Evolutionary conservation across 2,888 invertebrate genomes (phyloP).

Genomic region (Lamellibrachia satsuma): DNA sequence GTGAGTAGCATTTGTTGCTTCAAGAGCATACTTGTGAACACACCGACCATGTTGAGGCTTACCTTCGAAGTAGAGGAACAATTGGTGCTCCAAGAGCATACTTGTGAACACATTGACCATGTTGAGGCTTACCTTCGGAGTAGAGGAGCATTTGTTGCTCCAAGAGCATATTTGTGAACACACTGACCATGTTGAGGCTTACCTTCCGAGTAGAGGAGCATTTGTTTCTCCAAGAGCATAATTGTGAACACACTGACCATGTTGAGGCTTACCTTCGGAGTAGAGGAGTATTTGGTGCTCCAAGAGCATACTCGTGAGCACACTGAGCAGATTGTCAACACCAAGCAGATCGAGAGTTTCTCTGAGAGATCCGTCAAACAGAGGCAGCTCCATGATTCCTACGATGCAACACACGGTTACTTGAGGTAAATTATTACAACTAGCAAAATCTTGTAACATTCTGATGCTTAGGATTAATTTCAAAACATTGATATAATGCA

Average conservation of each 20-base stretch:
- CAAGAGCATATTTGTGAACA: slow-evolving; percentile 92
- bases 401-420: slow-evolving; percentile 35
- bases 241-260: slow-evolving; percentile 93
- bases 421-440: not conserved
- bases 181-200: slow-evolving; percentile 79
- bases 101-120: slow-evolving; percentile 93
- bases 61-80: slow-evolving; percentile 92
- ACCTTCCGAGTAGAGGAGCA: slow-evolving; percentile 91
- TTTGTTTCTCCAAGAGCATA: slow-evolving; percentile 94
- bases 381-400: slow-evolving; percentile 81
- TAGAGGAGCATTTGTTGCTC: slow-evolving; percentile 96
- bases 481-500: too few relatives aligned
- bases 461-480: too few relatives aligned
- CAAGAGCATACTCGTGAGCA: slow-evolving; percentile 92
- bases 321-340: slow-evolving; percentile 88
- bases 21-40: too few relatives aligned
- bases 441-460: too few relatives aligned
- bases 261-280: slow-evolving; percentile 79
- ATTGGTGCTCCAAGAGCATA: slow-evolving; percentile 94
- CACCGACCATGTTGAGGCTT: slow-evolving; percentile 43
- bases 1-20: too few relatives aligned
- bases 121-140: slow-evolving; percentile 81
- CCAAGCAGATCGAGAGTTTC: slow-evolving; percentile 88
- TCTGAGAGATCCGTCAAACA: slow-evolving; percentile 91
- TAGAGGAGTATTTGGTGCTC: slow-evolving; percentile 96